Evolutionary conservation across 1,140 invertebrate species (phyloP), one percentile per base, ranked within the genome.

Genomic region (Drosophila guanche): DNA sequence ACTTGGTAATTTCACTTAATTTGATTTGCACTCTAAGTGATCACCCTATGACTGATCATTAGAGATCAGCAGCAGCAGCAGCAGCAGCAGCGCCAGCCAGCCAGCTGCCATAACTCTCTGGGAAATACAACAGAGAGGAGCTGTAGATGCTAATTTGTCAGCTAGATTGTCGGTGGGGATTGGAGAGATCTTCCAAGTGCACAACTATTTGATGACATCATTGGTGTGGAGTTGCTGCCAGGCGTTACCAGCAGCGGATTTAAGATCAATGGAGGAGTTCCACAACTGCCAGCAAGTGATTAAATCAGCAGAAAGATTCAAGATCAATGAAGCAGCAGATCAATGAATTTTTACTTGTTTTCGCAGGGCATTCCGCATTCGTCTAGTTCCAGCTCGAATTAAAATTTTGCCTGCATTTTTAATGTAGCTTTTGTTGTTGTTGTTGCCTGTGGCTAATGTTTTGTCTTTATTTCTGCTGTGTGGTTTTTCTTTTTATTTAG

Each of bases 401-500:
- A 14, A 14, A 51, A 46, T 54, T 73, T 65, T 73, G 53, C 75
- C 75, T 75, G 72, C 70, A 75, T 75, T 75, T 75, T 75, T 75
- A 60, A 75, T 76, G 72, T 68, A 50, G 37, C 14, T 47, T 33
- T 23, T 12, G 33, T 40, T 56, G 37, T 42, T 62, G 51, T 40
- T 50, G 63, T 29, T 65, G 41, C 72, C 62, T 67, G 54, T 54
- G 72, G 72, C 61, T 42, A 67, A 67, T 75, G 61, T 67, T 75
- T 66, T 74, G 71, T 76, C 62, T 76, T 75, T 54, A 59, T 51
- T 52, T 46, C 16, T 52, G 41, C 58, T 46, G 61, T 74, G 48
- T 58, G 46, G 37, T 29, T 61, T 59, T 37, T 45, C 0, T 37
- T 41, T 63, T 1, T 20, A 20, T 37, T 37, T 55, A 12, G 33